Percentiles rank a stretch among this genome's conserved stretches.
These are phyloP conservation scores for Artibeus jamaicensis DNA, from an alignment of 2,797 vertebrate species.

Conservation along the genomic window DNA sequence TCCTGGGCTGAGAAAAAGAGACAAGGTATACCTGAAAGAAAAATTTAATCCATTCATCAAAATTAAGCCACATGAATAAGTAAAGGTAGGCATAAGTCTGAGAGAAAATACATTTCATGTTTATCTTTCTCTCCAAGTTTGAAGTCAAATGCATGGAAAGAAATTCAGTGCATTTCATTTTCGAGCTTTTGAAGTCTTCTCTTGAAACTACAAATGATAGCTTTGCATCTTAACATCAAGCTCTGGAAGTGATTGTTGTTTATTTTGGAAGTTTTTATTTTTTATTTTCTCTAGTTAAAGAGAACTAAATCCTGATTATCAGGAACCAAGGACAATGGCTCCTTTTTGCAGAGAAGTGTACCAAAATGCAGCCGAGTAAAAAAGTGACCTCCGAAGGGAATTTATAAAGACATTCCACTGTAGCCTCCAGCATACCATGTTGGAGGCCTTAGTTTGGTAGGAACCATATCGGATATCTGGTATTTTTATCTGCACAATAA, in stretches of 20 bases:
- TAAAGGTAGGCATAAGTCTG: constrained; percentile 50
- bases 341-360: background rate
- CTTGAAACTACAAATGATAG: constrained; percentile 53
- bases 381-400: background rate
- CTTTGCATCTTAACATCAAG: constrained; percentile 44
- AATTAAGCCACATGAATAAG: constrained; percentile 70
- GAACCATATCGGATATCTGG: background rate
- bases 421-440: background rate
- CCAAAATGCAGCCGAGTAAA: background rate
- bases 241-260: background rate
- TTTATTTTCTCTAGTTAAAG: background rate
- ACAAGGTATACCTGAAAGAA: constrained; percentile 61
- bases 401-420: background rate
- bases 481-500: background rate
- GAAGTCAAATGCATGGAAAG: constrained; percentile 54
- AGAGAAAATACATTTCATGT: constrained; percentile 54
- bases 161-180: constrained; percentile 42
- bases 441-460: background rate
- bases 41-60: constrained; percentile 71
- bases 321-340: background rate
- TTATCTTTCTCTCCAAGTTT: constrained; percentile 66
- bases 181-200: constrained; percentile 66
- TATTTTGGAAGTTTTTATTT: background rate
- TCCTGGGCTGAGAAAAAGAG: constrained; percentile 45
- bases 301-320: background rate